These are phyloP conservation scores for Halocynthia aurantium DNA, from an alignment of 23 tunicate species.

Conservation along the genomic window DNA sequence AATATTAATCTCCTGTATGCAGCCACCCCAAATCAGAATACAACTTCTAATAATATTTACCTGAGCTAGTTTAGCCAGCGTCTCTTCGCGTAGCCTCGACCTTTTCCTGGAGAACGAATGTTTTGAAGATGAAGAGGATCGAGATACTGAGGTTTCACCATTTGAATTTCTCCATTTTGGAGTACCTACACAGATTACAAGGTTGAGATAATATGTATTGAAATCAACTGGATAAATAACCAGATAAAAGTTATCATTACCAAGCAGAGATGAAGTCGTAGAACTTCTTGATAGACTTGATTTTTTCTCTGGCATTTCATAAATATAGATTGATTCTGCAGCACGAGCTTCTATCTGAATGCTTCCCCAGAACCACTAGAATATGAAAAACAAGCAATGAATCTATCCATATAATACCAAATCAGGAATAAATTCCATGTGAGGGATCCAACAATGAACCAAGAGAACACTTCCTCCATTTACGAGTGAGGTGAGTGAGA, in stretches of 20 bases:
- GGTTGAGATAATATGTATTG: neutral
- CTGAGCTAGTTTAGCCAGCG: conserved; percentile 76
- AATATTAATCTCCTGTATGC: too few species aligned
- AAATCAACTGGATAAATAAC: too few species aligned
- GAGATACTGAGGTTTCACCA: conserved; percentile 10
- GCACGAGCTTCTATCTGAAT: conserved; percentile 94
- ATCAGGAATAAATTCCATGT: conserved; percentile 2
- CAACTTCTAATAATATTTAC: conserved; percentile 11
- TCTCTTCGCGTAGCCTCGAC: conserved; percentile 71
- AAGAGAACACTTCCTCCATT: neutral
- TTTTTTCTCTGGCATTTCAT: conserved; percentile 42
- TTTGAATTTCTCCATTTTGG: conserved; percentile 67
- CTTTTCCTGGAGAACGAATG: conserved; percentile 61
- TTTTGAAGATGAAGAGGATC: conserved; percentile 56
- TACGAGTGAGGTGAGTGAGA: neutral
- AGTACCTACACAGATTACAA: conserved; percentile 31
- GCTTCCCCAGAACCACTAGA: conserved; percentile 98
- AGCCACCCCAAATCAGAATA: neutral
- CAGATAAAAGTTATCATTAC: conserved; percentile 26
- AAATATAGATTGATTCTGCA: conserved; percentile 72
- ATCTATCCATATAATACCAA: neutral
- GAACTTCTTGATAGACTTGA: conserved; percentile 48
- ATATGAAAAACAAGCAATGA: neutral
- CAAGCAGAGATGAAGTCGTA: conserved; percentile 78
- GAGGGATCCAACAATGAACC: neutral